Conservation (phyloP, 2,113 vertebrate genomes). For the Arizona elegans region DNA sequence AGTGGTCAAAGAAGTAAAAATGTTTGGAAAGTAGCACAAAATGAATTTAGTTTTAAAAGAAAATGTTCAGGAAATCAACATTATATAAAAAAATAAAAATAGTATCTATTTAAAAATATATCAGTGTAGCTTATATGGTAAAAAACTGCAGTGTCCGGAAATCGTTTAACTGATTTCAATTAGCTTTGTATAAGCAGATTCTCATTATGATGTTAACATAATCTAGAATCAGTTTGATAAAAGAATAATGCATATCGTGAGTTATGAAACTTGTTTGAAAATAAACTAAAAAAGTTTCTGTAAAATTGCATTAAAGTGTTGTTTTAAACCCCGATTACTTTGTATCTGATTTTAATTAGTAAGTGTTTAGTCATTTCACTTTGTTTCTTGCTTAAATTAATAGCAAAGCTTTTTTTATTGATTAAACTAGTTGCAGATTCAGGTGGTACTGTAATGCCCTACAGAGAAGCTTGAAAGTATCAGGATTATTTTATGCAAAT, state of each 20-base stretch:
- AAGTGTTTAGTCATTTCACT: slow-evolving; percentile 43
- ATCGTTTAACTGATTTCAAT: slow-evolving; percentile 20
- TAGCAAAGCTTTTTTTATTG: slow-evolving; percentile 35
- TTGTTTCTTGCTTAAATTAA: slow-evolving; percentile 45
- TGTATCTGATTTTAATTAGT: slow-evolving; percentile 43
- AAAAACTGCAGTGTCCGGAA: background rate
- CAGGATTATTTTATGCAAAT: slow-evolving; percentile 73
- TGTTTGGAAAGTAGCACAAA: background rate
- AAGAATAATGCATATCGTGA: slow-evolving; percentile 25
- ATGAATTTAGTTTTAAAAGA: background rate
- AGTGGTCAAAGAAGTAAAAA: slow-evolving; percentile 42
- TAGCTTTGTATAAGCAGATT: background rate
- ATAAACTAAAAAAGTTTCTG: slow-evolving; percentile 2
- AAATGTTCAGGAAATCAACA: background rate
- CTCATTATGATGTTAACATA: background rate
- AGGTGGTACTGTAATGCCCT: slow-evolving; percentile 45
- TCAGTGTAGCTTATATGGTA: background rate
- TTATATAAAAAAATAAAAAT: background rate
- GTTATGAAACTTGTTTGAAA: slow-evolving; percentile 40
- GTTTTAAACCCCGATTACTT: slow-evolving; percentile 40
- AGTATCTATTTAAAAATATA: background rate
- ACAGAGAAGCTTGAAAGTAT: slow-evolving; percentile 61
- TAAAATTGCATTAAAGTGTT: slow-evolving; percentile 26
- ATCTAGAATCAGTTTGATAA: slow-evolving; percentile 25
- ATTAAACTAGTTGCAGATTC: slow-evolving; percentile 54